Evolutionary conservation across 2,797 vertebrate species (phyloP).

Genomic region (Eospalax fontanierii): DNA sequence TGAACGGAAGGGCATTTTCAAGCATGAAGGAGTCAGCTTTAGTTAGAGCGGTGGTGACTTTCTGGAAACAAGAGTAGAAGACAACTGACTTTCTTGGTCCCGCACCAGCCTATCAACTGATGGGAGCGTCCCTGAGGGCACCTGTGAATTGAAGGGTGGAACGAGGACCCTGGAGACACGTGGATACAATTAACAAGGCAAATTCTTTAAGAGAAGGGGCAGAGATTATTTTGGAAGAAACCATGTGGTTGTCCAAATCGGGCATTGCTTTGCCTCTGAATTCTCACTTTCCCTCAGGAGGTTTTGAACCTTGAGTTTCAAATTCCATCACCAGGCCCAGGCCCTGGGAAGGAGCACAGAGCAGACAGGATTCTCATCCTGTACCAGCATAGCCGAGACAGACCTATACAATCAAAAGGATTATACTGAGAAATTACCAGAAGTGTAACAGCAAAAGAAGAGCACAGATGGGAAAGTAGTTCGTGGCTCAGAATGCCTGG

Average conservation of each 20-base stretch:
- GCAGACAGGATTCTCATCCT: not conserved
- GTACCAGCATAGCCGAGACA: not conserved
- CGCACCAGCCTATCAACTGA: not conserved
- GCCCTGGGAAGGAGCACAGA: not conserved
- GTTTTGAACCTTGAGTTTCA: constrained; percentile 21
- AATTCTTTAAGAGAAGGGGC: not conserved
- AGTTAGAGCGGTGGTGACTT: constrained; percentile 87
- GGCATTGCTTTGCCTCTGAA: not conserved
- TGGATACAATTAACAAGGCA: not conserved
- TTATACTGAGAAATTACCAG: not conserved
- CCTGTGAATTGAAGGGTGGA: not conserved
- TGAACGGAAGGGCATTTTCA: constrained; percentile 84
- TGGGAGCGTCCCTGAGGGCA: not conserved
- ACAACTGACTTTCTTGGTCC: constrained; percentile 36
- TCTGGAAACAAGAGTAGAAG: constrained; percentile 87
- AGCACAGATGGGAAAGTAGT: not conserved
- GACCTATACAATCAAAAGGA: not conserved
- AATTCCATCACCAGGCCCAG: not conserved
- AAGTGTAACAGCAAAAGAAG: not conserved
- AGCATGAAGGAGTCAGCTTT: constrained; percentile 91
- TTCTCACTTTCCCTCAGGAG: not conserved
- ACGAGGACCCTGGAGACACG: not conserved
- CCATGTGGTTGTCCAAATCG: not conserved
- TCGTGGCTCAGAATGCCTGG: not conserved
- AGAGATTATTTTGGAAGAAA: not conserved